These are phyloP conservation scores for Pristionchus entomophagus DNA, from an alignment of 2,888 invertebrate genomes.

Conservation along the genomic window DNA sequence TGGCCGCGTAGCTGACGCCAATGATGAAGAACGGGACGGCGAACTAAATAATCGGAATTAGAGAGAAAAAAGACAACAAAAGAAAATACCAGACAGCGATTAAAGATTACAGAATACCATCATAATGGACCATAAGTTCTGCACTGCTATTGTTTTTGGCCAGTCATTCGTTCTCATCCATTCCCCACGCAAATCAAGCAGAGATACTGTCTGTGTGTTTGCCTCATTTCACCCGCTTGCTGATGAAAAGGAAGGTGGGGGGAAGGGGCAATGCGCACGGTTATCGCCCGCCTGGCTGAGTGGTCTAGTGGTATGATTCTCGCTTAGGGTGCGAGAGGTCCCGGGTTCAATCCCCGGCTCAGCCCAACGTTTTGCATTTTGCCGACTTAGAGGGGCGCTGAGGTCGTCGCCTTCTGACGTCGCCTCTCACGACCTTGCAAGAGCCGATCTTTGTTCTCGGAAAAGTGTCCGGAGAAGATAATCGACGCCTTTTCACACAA, in stretches of 20 bases:
- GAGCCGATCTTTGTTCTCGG: background rate
- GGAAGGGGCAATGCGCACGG: background rate
- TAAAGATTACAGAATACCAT: too few relatives aligned
- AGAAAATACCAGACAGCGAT: too few relatives aligned
- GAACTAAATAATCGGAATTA: constrained; percentile 81
- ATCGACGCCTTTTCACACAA: background rate
- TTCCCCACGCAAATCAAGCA: background rate
- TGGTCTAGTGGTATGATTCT: constrained; percentile 76
- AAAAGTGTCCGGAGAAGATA: background rate
- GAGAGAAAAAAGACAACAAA: too few relatives aligned
- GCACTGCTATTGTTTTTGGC: too few relatives aligned
- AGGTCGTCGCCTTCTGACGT: background rate
- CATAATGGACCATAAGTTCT: too few relatives aligned
- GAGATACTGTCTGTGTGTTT: too few relatives aligned
- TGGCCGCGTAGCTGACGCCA: constrained; percentile 92
- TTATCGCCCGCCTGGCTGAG: constrained; percentile 50
- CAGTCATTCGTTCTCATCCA: constrained; percentile 1
- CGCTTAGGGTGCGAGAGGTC: constrained; percentile 76
- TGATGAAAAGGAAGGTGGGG: background rate
- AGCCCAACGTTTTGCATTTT: constrained; percentile 53
- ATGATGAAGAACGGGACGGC: constrained; percentile 94
- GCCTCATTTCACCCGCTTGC: too few relatives aligned
- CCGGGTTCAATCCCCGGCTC: constrained; percentile 70
- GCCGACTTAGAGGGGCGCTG: background rate
- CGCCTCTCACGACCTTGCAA: constrained; percentile 5